phyloP scores from a whole-genome alignment of 2,888 invertebrate species.

The Penaeus monodon region DNA sequence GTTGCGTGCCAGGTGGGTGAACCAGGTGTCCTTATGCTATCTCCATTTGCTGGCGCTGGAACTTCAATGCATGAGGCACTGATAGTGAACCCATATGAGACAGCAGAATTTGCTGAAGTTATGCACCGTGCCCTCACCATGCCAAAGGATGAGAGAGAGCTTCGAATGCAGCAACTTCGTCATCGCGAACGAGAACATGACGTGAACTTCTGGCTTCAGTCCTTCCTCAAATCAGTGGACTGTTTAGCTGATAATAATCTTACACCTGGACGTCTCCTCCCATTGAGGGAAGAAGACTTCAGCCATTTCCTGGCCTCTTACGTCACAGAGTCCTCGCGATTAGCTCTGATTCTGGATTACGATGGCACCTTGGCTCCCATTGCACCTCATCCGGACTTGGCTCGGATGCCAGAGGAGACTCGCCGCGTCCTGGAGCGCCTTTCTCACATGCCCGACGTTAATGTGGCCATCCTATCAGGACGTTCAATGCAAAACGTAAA shows the following conservation, averaged over 20 bases:
- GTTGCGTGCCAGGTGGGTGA: conserved; percentile 70
- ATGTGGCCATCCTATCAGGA: conserved; percentile 71
- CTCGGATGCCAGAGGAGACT: conserved; percentile 70
- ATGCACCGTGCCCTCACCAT: conserved; percentile 71
- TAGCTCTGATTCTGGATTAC: conserved; percentile 71
- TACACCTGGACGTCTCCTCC: conserved; percentile 77
- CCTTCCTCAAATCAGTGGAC: conserved; percentile 68
- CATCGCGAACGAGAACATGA: conserved; percentile 69
- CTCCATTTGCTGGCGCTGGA: conserved; percentile 71
- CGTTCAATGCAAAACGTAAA: conserved; percentile 70
- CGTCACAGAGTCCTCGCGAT: conserved; percentile 69
- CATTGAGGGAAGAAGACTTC: conserved; percentile 71
- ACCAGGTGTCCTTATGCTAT: conserved; percentile 71
- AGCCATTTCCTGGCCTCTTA: conserved; percentile 69
- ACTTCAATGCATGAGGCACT: conserved; percentile 71
- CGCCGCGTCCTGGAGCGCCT: conserved; percentile 69
- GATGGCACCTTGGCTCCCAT: conserved; percentile 71
- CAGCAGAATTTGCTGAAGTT: conserved; percentile 70
- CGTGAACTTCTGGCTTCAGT: conserved; percentile 70
- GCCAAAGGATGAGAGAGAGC: conserved; percentile 70
- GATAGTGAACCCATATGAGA: conserved; percentile 71
- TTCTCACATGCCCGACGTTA: conserved; percentile 70
- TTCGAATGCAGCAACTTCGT: conserved; percentile 71
- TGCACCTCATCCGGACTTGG: conserved; percentile 71
- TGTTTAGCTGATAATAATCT: conserved; percentile 47